These are phyloP conservation scores for Pelosia muscerda DNA, from an alignment of 2,888 invertebrate genomes.

Conservation along the genomic window DNA sequence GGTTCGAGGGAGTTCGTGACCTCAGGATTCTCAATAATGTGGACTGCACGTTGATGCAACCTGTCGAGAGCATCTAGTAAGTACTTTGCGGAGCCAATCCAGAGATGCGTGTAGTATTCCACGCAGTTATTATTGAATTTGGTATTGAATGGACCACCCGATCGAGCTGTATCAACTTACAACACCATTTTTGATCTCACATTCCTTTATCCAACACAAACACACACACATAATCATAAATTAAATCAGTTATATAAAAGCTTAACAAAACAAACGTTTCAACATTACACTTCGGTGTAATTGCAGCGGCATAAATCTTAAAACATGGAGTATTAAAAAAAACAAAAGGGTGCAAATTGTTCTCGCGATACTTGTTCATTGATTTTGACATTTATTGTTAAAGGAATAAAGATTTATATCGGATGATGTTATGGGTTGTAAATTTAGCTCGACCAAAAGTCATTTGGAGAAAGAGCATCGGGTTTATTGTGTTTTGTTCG, in stretches of 20 bases:
- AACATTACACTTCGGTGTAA: slow-evolving; percentile 43
- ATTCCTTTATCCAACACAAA: neutral
- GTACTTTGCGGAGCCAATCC: too few relatives aligned
- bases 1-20: too few relatives aligned
- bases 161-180: too few relatives aligned
- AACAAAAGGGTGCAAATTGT: slow-evolving; percentile 60
- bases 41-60: too few relatives aligned
- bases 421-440: slow-evolving; percentile 24
- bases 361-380: slow-evolving; percentile 51
- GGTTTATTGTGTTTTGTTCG: slow-evolving; percentile 25
- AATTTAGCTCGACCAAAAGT: slow-evolving; percentile 36
- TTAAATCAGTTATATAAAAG: neutral
- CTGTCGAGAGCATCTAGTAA: too few relatives aligned
- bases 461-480: slow-evolving; percentile 39
- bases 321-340: slow-evolving; percentile 48
- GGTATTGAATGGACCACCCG: too few relatives aligned
- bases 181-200: neutral
- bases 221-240: slow-evolving; percentile 7
- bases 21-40: too few relatives aligned
- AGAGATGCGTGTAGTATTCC: too few relatives aligned
- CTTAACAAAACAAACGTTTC: slow-evolving; percentile 1
- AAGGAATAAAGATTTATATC: slow-evolving; percentile 43
- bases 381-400: slow-evolving; percentile 46
- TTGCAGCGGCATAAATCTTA: slow-evolving; percentile 29
- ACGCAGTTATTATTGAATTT: too few relatives aligned